Conservation (phyloP, 2,113 vertebrate genomes). For the Hipposideros armiger region DNA sequence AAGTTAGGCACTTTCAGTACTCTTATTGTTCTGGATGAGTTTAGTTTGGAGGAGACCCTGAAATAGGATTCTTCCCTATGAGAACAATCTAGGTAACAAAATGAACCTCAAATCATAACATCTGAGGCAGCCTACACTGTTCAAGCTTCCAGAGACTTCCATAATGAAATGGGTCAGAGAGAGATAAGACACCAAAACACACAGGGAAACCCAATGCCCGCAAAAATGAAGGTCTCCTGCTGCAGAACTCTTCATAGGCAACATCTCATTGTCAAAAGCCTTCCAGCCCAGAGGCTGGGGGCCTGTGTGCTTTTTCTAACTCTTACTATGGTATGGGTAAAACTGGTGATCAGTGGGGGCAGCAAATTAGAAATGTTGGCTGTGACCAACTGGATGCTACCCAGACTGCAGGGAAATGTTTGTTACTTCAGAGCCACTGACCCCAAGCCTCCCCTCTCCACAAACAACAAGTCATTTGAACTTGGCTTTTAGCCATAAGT, state of each 20-base stretch:
- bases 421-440: neutral
- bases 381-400: neutral
- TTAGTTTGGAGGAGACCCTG: neutral
- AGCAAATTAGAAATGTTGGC: neutral
- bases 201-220: neutral
- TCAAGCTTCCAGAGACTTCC: neutral
- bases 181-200: neutral
- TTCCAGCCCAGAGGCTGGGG: neutral
- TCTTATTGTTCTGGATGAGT: neutral
- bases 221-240: neutral
- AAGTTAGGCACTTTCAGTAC: neutral
- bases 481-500: neutral
- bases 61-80: neutral
- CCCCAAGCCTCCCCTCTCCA: neutral
- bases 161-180: neutral
- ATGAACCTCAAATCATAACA: neutral
- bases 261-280: rapidly evolving
- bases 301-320: neutral
- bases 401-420: neutral
- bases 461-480: neutral
- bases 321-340: neutral
- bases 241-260: neutral
- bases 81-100: neutral
- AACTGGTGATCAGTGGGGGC: neutral
- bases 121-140: neutral